Conservation (phyloP, 2,797 vertebrate genomes). For the Neopelma chrysocephalum region DNA sequence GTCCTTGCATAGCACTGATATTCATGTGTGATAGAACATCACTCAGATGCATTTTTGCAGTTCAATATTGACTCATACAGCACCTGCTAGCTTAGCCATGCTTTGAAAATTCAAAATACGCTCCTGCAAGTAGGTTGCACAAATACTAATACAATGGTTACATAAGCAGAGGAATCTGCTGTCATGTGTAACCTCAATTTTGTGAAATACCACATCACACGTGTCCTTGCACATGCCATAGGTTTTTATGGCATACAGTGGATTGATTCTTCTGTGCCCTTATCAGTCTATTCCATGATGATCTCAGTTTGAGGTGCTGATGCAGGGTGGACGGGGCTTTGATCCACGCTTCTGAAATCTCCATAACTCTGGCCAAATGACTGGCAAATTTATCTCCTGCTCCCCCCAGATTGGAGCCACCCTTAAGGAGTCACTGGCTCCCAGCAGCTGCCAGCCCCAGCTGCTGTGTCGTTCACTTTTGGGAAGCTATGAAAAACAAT, state of each 20-base stretch:
- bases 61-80: background rate
- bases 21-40: background rate
- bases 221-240: background rate
- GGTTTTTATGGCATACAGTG: background rate
- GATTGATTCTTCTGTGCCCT: slow-evolving; percentile 12
- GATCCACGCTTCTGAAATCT: fast-evolving
- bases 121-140: background rate
- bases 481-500: background rate
- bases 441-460: background rate
- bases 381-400: background rate
- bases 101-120: background rate
- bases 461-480: background rate
- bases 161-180: background rate
- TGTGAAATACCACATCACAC: background rate
- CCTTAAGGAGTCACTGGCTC: background rate
- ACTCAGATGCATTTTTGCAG: background rate
- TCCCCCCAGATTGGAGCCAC: background rate
- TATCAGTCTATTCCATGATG: background rate
- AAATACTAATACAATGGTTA: background rate
- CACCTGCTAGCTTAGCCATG: background rate
- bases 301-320: background rate
- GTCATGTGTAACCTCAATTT: background rate
- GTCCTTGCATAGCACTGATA: background rate
- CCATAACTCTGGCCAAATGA: background rate
- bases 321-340: background rate